Conservation (phyloP, 2,113 vertebrate genomes). For the Geothlypis trichas region DNA sequence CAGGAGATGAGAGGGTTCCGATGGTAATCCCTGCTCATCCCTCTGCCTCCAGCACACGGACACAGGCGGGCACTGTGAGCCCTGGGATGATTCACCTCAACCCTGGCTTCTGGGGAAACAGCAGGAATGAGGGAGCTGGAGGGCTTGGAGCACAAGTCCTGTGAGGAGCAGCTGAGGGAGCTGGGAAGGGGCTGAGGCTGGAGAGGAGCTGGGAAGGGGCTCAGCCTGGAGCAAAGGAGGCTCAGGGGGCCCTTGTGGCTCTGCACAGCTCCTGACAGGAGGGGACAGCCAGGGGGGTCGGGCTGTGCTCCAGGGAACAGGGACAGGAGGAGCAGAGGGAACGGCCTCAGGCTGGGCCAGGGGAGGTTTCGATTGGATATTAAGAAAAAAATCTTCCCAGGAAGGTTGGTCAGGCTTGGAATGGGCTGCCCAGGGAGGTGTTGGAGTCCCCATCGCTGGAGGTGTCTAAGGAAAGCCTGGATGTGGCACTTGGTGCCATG, state of each 20-base stretch:
- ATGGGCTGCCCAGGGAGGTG: not conserved
- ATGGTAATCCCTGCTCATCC: not conserved
- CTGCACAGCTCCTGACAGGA: not conserved
- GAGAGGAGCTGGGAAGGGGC: not conserved
- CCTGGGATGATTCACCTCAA: not conserved
- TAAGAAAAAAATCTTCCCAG: not conserved
- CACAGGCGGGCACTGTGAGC: not conserved
- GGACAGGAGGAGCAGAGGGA: not conserved
- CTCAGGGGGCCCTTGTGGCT: not conserved
- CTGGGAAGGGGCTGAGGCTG: not conserved
- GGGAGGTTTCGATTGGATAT: not conserved
- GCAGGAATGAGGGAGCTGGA: not conserved
- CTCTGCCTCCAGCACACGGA: not conserved
- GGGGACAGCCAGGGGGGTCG: rapidly evolving
- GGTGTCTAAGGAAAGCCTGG: not conserved
- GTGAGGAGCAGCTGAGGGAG: not conserved
- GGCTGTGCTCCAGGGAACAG: not conserved
- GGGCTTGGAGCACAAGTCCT: not conserved
- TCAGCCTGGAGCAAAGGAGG: not conserved
- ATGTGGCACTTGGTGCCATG: not conserved
- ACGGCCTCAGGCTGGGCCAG: no score
- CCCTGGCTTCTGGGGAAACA: not conserved
- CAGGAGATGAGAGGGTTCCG: not conserved
- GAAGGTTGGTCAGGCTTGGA: not conserved
- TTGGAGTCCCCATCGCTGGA: not conserved